A percentile compares a stretch with the other conserved stretches of the same genome.
Conservation (phyloP, 2,797 vertebrate genomes). For the Lophius americanus region DNA sequence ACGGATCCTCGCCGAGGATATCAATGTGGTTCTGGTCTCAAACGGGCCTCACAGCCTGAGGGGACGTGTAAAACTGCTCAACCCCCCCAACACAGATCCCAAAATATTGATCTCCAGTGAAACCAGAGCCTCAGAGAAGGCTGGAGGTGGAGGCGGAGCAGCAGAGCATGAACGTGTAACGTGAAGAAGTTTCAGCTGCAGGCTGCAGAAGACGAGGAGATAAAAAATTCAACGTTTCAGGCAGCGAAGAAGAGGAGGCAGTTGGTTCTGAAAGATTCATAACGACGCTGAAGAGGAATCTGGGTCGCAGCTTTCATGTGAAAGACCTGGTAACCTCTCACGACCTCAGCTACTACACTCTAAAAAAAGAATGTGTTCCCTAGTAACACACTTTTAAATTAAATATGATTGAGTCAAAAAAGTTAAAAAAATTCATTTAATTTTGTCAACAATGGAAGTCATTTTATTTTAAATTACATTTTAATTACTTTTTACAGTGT, state of each 20-base stretch:
- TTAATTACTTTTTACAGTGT: too few species aligned
- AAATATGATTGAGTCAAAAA: too few species aligned
- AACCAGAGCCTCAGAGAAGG: constrained; percentile 26
- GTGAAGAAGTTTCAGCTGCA: constrained; percentile 28
- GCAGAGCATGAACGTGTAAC: constrained; percentile 16
- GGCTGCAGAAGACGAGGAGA: constrained; percentile 55
- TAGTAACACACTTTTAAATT: too few species aligned
- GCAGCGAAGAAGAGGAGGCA: constrained; percentile 60
- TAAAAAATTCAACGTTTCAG: constrained; percentile 71
- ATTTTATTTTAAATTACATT: too few species aligned
- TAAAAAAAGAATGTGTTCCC: too few species aligned
- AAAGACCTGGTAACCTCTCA: too few species aligned
- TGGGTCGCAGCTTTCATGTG: constrained; percentile 40
- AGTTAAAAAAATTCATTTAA: too few species aligned
- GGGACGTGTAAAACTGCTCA: constrained; percentile 49
- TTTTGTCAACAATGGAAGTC: too few species aligned
- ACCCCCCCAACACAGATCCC: constrained; percentile 36
- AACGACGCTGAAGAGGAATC: constrained; percentile 54
- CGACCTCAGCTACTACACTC: too few species aligned
- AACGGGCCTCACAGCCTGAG: constrained; percentile 41
- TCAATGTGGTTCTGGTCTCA: constrained; percentile 37
- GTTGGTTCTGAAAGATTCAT: constrained; percentile 80
- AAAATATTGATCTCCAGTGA: constrained; percentile 57
- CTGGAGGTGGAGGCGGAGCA: constrained; percentile 45
- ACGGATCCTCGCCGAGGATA: constrained; percentile 41